A percentile compares a stretch with the other conserved stretches of the same genome.
Conservation (phyloP, 2,888 invertebrate genomes). For the Apomyelois bistriatella region DNA sequence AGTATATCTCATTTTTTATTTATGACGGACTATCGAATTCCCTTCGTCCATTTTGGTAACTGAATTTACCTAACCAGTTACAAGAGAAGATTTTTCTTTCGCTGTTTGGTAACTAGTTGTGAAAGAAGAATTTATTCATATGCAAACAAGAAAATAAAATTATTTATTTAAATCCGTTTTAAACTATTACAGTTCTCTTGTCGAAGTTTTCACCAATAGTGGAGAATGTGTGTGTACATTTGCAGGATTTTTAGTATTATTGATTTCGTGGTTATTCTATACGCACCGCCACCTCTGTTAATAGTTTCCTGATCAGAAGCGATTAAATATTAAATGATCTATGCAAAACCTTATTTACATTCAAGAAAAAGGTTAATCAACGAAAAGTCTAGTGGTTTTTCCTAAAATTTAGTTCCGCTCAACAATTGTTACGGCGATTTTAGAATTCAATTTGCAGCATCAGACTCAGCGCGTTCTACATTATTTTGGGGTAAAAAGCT, state of each 20-base stretch:
- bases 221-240: too few species aligned
- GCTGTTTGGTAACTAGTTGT: too few species aligned
- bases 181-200: too few species aligned
- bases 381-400: background rate
- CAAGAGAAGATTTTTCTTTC: too few species aligned
- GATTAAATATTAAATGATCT: slow-evolving; percentile 2
- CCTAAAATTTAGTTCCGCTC: slow-evolving; percentile 24
- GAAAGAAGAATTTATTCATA: too few species aligned
- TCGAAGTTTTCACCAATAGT: too few species aligned
- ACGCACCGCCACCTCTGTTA: slow-evolving; percentile 20
- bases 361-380: background rate
- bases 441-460: slow-evolving; percentile 37
- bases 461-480: slow-evolving; percentile 34
- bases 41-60: too few species aligned
- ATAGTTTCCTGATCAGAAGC: background rate
- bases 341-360: background rate
- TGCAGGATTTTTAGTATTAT: slow-evolving; percentile 2
- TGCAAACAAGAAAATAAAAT: too few species aligned
- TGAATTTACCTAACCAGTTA: too few species aligned
- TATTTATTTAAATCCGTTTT: too few species aligned
- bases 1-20: too few species aligned
- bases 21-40: too few species aligned
- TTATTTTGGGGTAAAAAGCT: slow-evolving; percentile 49
- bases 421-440: slow-evolving; percentile 41
- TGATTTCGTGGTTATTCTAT: slow-evolving; percentile 33